phyloP scores from a whole-genome alignment of 2,888 invertebrate species.

The Cantharis nigra region DNA sequence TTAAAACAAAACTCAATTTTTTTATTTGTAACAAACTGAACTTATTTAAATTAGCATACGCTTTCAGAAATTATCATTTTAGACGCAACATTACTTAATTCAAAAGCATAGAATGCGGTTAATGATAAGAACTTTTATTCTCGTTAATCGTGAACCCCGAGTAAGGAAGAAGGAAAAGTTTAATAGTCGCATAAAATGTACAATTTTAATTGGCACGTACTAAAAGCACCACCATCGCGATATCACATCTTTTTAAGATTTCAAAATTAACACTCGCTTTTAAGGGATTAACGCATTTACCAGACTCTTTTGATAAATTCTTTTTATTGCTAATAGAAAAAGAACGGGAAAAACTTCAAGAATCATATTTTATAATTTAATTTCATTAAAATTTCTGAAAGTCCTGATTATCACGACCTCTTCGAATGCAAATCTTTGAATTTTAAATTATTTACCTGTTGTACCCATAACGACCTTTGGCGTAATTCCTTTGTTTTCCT shows the following conservation, averaged over 20 bases:
- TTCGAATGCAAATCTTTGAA: neutral
- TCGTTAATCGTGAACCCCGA: slow-evolving; percentile 19
- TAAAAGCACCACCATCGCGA: neutral
- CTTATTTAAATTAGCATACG: slow-evolving; percentile 18
- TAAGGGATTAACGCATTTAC: neutral
- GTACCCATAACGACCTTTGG: neutral
- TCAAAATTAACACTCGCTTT: neutral
- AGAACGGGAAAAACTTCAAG: neutral
- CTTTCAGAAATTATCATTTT: slow-evolving; percentile 23
- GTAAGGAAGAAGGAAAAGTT: slow-evolving; percentile 13
- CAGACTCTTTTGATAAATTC: neutral
- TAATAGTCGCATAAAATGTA: neutral
- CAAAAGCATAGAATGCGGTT: slow-evolving; percentile 24
- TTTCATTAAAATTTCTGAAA: neutral
- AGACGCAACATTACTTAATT: slow-evolving; percentile 22
- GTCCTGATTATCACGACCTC: neutral
- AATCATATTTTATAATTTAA: neutral
- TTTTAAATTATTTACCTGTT: neutral
- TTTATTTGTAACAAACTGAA: slow-evolving; percentile 1
- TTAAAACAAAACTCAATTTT: neutral
- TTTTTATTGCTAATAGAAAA: neutral
- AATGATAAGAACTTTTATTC: slow-evolving; percentile 26
- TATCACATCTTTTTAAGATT: neutral
- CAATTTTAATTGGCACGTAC: neutral
- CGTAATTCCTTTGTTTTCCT: neutral